Conservation (phyloP, 1,140 invertebrate species). For the Bombyx mori region ASM3026992v2 NC_085126.1:12177001-12177500, state of each 20-base stretch:
- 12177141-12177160: conserved; percentile 54
- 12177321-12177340: conserved; percentile 43
- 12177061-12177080: conserved; percentile 18
- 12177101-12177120: conserved; percentile 19
- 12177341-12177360: conserved; percentile 49
- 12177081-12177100: conserved; percentile 13
- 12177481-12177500: conserved; percentile 33
- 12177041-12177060: conserved; percentile 40
- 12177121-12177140: conserved; percentile 45
- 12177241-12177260: neutral
- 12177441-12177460: conserved; percentile 14
- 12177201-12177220: neutral
- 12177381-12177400: conserved; percentile 23
- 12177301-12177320: conserved; percentile 45
- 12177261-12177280: conserved; percentile 4
- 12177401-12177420: conserved; percentile 46
- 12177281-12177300: conserved; percentile 12
- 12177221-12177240: neutral
- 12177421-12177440: conserved; percentile 44
- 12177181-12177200: conserved; percentile 20
- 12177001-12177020: conserved; percentile 46
- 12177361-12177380: conserved; percentile 23
- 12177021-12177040: conserved; percentile 48
- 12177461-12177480: conserved; percentile 23
- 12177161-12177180: conserved; percentile 45